Conservation (phyloP, 1,140 invertebrate species). For the Drosophila willistoni region DNA sequence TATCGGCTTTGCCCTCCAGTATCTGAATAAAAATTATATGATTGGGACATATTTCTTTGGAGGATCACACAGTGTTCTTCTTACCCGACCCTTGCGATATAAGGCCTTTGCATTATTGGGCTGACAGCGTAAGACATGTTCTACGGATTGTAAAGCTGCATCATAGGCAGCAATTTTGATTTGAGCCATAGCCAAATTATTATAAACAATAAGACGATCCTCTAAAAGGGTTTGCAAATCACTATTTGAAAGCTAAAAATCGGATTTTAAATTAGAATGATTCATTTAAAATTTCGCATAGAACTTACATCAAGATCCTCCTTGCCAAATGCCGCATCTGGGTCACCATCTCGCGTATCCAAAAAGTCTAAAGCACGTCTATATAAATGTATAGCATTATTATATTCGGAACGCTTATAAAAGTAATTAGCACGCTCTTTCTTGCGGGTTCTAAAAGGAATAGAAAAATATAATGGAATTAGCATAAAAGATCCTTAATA, state of each 20-base stretch:
- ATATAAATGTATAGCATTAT: slow-evolving; percentile 92
- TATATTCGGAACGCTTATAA: slow-evolving; percentile 91
- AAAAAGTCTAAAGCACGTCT: slow-evolving; percentile 92
- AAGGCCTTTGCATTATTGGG: slow-evolving; percentile 95
- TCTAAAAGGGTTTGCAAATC: slow-evolving; percentile 88
- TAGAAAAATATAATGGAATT: not conserved
- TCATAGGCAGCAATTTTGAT: slow-evolving; percentile 93
- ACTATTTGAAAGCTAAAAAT: slow-evolving; percentile 83
- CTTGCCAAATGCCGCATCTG: slow-evolving; percentile 74
- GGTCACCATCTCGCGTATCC: slow-evolving; percentile 87
- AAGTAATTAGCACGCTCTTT: slow-evolving; percentile 94
- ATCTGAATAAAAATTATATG: slow-evolving; percentile 83
- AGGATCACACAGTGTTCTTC: not conserved
- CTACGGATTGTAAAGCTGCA: slow-evolving; percentile 91
- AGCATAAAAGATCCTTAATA: not conserved
- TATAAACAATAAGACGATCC: slow-evolving; percentile 91
- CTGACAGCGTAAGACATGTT: slow-evolving; percentile 91
- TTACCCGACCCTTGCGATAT: slow-evolving; percentile 91
- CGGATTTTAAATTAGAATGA: not conserved
- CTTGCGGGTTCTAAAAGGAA: slow-evolving; percentile 87
- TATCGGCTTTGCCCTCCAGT: slow-evolving; percentile 86
- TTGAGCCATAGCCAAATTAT: slow-evolving; percentile 95
- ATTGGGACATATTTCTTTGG: not conserved
- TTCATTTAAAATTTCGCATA: not conserved
- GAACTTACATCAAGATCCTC: slow-evolving; percentile 70